Evolutionary conservation across 2,797 vertebrate genomes (phyloP).

Genomic region (Natrix natrix): DNA sequence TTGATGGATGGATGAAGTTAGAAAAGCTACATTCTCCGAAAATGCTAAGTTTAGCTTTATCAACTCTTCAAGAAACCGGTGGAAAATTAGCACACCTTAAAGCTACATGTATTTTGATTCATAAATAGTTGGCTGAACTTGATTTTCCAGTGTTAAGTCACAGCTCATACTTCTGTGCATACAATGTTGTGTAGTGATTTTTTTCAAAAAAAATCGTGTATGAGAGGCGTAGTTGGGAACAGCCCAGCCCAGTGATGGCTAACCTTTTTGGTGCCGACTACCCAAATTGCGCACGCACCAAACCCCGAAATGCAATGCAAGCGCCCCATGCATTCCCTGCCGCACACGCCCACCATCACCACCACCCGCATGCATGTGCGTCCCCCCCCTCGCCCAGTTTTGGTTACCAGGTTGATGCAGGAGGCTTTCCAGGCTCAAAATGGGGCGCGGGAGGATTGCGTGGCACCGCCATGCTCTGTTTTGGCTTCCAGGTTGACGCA

Average conservation of each 20-base stretch:
- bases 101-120: neutral
- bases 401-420: too few species aligned
- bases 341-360: too few species aligned
- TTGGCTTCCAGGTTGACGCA: too few species aligned
- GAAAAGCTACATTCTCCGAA: neutral
- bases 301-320: too few species aligned
- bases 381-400: too few species aligned
- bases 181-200: neutral
- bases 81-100: neutral
- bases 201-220: neutral
- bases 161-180: neutral
- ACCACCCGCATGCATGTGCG: too few species aligned
- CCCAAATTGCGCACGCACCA: too few species aligned
- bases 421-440: too few species aligned
- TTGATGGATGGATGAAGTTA: neutral
- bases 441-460: too few species aligned
- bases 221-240: neutral
- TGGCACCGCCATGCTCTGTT: too few species aligned
- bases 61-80: neutral
- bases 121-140: neutral
- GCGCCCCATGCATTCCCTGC: too few species aligned
- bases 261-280: too few species aligned
- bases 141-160: neutral
- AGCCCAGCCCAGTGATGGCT: neutral
- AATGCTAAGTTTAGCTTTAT: neutral